A percentile compares a stretch with the other conserved stretches of the same genome.
Evolutionary conservation across 2,113 vertebrate species (phyloP).

Genomic region (Sitta europaea): DNA sequence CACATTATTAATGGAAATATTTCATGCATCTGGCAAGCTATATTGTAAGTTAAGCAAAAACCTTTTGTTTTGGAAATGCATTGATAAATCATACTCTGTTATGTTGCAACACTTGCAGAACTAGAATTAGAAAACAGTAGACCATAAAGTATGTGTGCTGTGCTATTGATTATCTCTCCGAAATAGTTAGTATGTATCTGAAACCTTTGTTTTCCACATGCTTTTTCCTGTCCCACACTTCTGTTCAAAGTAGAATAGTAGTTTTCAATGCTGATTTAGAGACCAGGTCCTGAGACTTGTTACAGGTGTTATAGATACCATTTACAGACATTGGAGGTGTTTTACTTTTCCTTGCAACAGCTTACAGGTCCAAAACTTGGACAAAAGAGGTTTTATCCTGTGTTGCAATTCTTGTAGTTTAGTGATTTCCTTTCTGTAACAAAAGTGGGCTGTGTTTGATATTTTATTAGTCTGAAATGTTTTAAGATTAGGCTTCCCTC

Average conservation of each 20-base stretch:
- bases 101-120: neutral
- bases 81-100: neutral
- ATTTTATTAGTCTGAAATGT: neutral
- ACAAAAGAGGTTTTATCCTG: neutral
- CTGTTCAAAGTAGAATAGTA: neutral
- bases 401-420: neutral
- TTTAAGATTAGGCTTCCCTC: neutral
- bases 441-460: neutral
- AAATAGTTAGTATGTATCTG: neutral
- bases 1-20: neutral
- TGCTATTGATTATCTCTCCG: neutral
- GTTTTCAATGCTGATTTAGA: neutral
- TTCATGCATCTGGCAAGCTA: neutral
- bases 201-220: neutral
- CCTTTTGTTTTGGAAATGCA: neutral
- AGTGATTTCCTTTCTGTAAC: neutral
- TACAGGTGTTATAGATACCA: neutral
- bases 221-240: neutral
- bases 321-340: neutral
- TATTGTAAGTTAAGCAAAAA: neutral
- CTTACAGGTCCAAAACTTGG: neutral
- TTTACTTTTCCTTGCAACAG: neutral
- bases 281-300: neutral
- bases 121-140: neutral
- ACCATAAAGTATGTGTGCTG: neutral